Evolutionary conservation across 2,797 vertebrate genomes (phyloP).

Genomic region (Helarctos malayanus): DNA sequence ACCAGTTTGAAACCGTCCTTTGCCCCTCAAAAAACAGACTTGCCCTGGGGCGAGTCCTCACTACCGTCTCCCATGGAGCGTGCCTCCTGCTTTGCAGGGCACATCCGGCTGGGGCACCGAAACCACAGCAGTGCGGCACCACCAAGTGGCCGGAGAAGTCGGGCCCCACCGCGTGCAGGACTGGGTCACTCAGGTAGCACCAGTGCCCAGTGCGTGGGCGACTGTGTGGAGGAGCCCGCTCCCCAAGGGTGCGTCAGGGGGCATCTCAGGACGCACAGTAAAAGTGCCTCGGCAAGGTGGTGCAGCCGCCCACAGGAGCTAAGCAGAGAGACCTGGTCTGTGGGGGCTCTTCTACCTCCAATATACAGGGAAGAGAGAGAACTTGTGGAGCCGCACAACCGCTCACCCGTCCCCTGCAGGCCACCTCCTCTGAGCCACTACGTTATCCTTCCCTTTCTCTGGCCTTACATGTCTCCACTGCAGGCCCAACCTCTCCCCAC

Average conservation of each 20-base stretch:
- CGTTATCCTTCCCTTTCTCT: background rate
- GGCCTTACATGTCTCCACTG: too few relatives aligned
- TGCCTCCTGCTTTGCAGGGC: background rate
- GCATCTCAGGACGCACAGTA: background rate
- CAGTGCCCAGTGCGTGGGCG: background rate
- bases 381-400: rapidly evolving
- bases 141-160: background rate
- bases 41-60: background rate
- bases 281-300: background rate
- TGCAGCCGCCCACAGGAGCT: background rate
- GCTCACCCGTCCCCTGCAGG: background rate
- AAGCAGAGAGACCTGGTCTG: background rate
- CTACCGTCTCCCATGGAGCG: background rate
- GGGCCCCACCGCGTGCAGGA: rapidly evolving
- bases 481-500: background rate
- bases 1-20: background rate
- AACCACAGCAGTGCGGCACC: background rate
- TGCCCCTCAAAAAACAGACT: background rate
- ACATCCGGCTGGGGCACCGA: background rate
- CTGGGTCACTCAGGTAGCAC: background rate
- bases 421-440: background rate
- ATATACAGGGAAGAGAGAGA: background rate
- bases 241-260: background rate
- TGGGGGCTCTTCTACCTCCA: background rate
- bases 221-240: too few relatives aligned